Conservation (phyloP, 2,797 vertebrate genomes). For the Macropus fuliginosus region DNA sequence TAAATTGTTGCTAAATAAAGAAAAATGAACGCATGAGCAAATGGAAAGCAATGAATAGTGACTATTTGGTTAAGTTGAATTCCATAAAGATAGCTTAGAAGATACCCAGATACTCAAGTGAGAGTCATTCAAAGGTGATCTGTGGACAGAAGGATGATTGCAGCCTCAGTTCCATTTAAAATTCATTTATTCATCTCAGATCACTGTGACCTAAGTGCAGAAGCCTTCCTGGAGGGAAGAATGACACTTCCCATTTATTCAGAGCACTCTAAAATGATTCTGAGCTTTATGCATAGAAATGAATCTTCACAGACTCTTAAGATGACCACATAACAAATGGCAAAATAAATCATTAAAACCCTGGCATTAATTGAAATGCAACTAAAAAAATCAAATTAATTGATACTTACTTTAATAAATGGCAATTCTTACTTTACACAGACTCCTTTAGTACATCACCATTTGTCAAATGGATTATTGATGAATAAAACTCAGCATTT, state of each 20-base stretch:
- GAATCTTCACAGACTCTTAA: slow-evolving; percentile 1
- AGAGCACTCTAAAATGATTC: neutral
- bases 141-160: neutral
- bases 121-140: slow-evolving; percentile 16
- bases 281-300: neutral
- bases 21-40: neutral
- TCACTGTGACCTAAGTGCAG: neutral
- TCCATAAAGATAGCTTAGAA: slow-evolving; percentile 23
- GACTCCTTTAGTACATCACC: neutral
- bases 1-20: neutral
- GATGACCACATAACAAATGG: neutral
- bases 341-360: slow-evolving; percentile 5
- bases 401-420: neutral
- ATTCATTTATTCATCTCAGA: slow-evolving; percentile 28
- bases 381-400: slow-evolving; percentile 1
- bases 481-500: neutral
- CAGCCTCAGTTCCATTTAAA: slow-evolving; percentile 41
- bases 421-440: neutral
- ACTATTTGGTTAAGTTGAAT: neutral
- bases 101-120: neutral
- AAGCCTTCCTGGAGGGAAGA: neutral
- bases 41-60: neutral
- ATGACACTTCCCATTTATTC: neutral
- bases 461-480: neutral
- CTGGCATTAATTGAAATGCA: neutral